Evolutionary conservation across 2,113 vertebrate genomes (phyloP).

Genomic region (Gopherus evgoodei): DNA sequence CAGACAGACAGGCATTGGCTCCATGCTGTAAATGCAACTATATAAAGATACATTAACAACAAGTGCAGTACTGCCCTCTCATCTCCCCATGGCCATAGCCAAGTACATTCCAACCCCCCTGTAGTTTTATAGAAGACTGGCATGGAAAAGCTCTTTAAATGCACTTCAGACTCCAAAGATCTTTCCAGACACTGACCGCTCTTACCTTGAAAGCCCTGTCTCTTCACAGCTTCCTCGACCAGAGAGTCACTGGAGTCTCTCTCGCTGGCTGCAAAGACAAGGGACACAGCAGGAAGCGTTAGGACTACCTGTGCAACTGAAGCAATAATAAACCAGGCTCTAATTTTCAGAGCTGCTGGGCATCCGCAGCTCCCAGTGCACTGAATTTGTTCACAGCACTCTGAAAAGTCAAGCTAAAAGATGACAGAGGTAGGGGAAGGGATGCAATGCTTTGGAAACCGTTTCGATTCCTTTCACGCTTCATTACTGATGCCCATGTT

Average conservation of each 20-base stretch:
- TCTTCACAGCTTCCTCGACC: conserved; percentile 78
- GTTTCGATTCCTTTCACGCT: conserved; percentile 22
- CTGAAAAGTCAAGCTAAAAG: not conserved
- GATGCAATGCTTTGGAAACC: not conserved
- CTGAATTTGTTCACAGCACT: not conserved
- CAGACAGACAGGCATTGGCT: not conserved
- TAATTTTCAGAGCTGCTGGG: not conserved
- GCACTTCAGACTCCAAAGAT: not conserved
- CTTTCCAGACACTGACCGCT: not conserved
- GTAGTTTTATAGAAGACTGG: rapidly evolving
- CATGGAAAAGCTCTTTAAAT: not conserved
- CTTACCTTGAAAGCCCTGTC: conserved; percentile 84
- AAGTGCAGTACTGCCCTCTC: not conserved
- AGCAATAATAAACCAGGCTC: not conserved
- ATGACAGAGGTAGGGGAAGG: conserved; percentile 18
- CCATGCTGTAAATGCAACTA: not conserved
- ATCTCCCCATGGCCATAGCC: not conserved
- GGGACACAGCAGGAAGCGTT: conserved; percentile 23
- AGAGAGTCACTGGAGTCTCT: conserved; percentile 76
- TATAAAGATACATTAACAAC: not conserved
- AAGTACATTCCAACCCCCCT: not conserved
- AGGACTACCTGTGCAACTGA: not conserved
- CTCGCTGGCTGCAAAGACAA: conserved; percentile 45
- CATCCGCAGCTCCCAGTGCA: not conserved
- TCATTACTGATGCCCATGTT: not conserved